Conservation (phyloP, 2,797 vertebrate genomes). For the Manis javanica region DNA sequence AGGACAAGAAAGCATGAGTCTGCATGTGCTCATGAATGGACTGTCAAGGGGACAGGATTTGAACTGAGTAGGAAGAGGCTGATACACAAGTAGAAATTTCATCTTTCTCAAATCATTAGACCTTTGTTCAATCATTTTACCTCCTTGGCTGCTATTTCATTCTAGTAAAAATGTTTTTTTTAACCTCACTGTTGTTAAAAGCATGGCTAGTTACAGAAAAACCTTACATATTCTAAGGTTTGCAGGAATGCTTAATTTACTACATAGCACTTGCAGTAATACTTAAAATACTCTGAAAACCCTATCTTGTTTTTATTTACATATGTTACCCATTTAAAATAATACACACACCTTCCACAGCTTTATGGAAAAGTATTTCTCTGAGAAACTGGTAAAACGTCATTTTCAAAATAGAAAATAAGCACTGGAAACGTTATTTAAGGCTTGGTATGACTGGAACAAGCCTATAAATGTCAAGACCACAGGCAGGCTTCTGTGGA, state of each 20-base stretch:
- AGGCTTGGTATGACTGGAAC: neutral
- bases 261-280: neutral
- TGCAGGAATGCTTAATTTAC: neutral
- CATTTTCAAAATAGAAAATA: constrained; percentile 58
- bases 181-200: neutral
- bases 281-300: neutral
- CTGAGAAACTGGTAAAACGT: constrained; percentile 59
- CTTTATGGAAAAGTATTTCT: constrained; percentile 53
- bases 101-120: neutral
- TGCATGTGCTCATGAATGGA: too few relatives aligned
- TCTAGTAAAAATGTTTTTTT: constrained; percentile 38
- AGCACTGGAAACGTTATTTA: constrained; percentile 47
- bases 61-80: neutral
- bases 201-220: constrained; percentile 28
- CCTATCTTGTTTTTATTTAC: constrained; percentile 57
- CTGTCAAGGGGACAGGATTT: neutral
- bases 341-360: constrained; percentile 49
- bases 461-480: constrained; percentile 54
- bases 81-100: neutral
- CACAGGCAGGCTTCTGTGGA: constrained; percentile 8
- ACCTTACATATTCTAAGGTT: neutral
- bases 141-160: neutral
- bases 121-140: neutral
- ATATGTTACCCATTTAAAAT: constrained; percentile 49
- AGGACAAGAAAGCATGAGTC: neutral